These are phyloP conservation scores for Capitella teleta DNA, from an alignment of 1,140 invertebrate species.

Conservation along the genomic window DNA sequence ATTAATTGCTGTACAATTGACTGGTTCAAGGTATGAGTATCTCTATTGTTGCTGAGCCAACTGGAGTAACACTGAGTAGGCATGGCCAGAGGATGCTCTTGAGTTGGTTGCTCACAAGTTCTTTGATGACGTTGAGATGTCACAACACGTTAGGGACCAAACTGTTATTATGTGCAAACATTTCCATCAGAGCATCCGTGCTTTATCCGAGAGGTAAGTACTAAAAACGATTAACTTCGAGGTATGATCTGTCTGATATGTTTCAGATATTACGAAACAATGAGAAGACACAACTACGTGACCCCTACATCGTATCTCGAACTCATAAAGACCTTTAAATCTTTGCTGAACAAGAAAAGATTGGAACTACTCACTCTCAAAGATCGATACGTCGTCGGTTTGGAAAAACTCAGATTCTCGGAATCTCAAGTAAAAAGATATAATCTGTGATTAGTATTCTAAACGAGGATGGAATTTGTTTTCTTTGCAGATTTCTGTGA, in stretches of 20 bases:
- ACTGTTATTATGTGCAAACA: slow-evolving; percentile 40
- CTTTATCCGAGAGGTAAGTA: slow-evolving; percentile 32
- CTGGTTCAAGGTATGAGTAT: slow-evolving; percentile 34
- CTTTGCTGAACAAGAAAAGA: slow-evolving; percentile 34
- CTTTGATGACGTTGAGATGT: slow-evolving; percentile 41
- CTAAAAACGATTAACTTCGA: neutral
- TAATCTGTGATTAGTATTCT: neutral
- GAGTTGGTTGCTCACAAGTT: slow-evolving; percentile 39
- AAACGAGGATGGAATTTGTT: neutral
- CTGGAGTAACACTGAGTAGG: slow-evolving; percentile 33
- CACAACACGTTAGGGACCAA: slow-evolving; percentile 26
- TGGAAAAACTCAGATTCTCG: slow-evolving; percentile 41
- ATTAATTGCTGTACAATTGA: slow-evolving; percentile 43
- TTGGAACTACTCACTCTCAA: slow-evolving; percentile 64
- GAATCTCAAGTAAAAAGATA: slow-evolving; percentile 46
- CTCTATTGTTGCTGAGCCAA: slow-evolving; percentile 42
- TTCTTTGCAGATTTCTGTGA: slow-evolving; percentile 30
- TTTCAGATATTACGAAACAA: slow-evolving; percentile 33
- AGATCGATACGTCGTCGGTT: slow-evolving; percentile 48
- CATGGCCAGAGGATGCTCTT: slow-evolving; percentile 42
- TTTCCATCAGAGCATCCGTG: slow-evolving; percentile 36
- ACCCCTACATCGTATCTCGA: slow-evolving; percentile 42
- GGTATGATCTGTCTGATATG: neutral
- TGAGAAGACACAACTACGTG: slow-evolving; percentile 36
- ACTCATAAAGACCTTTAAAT: slow-evolving; percentile 42